Conservation (phyloP, 2,797 vertebrate genomes). For the Sebastolobus alascanus region DNA sequence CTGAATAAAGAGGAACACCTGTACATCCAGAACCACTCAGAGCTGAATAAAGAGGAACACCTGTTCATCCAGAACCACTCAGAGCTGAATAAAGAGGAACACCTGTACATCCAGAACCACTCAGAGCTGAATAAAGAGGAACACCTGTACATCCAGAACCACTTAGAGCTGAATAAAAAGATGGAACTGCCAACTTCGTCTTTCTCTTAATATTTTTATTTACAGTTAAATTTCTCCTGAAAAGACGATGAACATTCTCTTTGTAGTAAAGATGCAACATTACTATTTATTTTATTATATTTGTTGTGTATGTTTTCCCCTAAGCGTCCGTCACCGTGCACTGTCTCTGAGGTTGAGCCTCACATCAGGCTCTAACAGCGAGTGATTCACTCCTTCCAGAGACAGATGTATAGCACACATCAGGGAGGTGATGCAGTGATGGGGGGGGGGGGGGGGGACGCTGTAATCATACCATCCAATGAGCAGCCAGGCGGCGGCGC, state of each 20-base stretch:
- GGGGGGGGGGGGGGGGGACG: neutral
- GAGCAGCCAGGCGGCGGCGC: slow-evolving; percentile 45
- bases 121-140: too few relatives aligned
- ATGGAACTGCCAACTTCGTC: neutral
- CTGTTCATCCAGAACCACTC: too few relatives aligned
- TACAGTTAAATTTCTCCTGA: neutral
- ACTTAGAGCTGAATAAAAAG: neutral
- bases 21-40: too few relatives aligned
- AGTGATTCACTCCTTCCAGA: neutral
- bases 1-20: too few relatives aligned
- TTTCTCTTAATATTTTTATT: neutral
- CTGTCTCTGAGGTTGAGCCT: neutral
- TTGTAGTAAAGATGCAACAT: neutral
- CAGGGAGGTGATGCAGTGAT: slow-evolving; percentile 46
- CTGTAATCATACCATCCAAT: slow-evolving; percentile 43
- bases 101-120: too few relatives aligned
- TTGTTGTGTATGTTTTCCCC: neutral
- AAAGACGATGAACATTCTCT: neutral
- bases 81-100: too few relatives aligned
- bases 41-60: too few relatives aligned
- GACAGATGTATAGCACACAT: slow-evolving; percentile 45
- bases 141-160: neutral
- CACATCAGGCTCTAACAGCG: slow-evolving; percentile 19
- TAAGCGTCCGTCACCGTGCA: neutral
- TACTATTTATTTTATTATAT: rapidly evolving